A percentile compares a stretch with the other conserved stretches of the same genome.
These are phyloP conservation scores for Cynaeus angustus DNA, from an alignment of 2,888 invertebrate genomes.

Conservation along the genomic window DNA sequence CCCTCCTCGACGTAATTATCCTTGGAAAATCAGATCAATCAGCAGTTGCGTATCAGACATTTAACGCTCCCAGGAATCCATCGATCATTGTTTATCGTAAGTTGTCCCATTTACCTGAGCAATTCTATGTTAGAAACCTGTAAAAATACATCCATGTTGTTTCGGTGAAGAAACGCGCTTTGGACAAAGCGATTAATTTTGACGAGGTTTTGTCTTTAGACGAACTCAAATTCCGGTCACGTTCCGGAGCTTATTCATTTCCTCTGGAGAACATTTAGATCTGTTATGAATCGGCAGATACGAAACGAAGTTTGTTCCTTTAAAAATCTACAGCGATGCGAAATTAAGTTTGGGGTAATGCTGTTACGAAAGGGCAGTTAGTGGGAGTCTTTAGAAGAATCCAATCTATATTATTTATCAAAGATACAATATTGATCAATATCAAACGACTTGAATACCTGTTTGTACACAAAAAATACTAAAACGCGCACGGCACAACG, in stretches of 20 bases:
- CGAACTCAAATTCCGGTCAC: constrained; percentile 28
- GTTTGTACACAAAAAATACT: too few species aligned
- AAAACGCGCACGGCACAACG: too few species aligned
- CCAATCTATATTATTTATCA: too few species aligned
- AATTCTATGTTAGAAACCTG: constrained; percentile 20
- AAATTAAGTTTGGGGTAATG: constrained; percentile 17
- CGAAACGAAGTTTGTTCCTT: constrained; percentile 30
- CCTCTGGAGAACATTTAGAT: constrained; percentile 34
- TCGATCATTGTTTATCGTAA: constrained; percentile 38
- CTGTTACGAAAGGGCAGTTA: neutral
- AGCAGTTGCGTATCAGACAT: constrained; percentile 35
- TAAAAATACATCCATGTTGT: constrained; percentile 5
- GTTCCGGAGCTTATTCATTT: constrained; percentile 37
- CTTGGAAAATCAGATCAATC: constrained; percentile 39
- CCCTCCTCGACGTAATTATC: constrained; percentile 14
- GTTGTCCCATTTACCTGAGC: constrained; percentile 30
- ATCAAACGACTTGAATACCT: too few species aligned
- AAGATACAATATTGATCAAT: too few species aligned
- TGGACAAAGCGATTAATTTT: constrained; percentile 5
- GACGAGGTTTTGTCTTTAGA: constrained; percentile 3
- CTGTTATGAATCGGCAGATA: constrained; percentile 36
- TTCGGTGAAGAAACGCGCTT: constrained; percentile 6
- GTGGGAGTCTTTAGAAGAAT: too few species aligned
- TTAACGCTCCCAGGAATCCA: constrained; percentile 29
- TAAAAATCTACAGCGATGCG: constrained; percentile 13